Conservation (phyloP, 2,888 invertebrate species). For the Aproaerema taeniolella region DNA sequence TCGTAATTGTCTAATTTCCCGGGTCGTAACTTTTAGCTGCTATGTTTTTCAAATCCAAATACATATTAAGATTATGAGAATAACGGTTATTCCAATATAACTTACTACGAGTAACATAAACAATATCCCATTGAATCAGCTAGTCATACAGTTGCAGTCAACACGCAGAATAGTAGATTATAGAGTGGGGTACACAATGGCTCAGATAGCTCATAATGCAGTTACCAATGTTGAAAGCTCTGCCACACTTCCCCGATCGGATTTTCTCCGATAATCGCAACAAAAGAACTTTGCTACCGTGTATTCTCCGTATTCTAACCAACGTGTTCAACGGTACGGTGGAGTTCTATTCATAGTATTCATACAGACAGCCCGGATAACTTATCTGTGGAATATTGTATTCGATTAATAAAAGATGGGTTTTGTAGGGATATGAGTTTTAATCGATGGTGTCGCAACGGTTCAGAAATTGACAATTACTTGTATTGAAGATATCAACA, state of each 20-base stretch:
- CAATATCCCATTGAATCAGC: neutral
- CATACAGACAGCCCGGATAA: constrained; percentile 46
- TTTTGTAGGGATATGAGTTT: constrained; percentile 11
- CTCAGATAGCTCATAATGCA: constrained; percentile 73
- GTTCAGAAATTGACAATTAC: too few relatives aligned
- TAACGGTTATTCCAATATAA: too few relatives aligned
- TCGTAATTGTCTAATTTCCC: too few relatives aligned
- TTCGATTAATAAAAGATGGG: constrained; percentile 26
- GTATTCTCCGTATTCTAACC: constrained; percentile 14
- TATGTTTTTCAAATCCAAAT: too few relatives aligned
- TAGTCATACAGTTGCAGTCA: constrained; percentile 28
- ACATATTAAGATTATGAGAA: too few relatives aligned
- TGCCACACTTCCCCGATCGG: constrained; percentile 73
- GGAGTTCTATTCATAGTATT: constrained; percentile 57
- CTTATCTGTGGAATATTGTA: constrained; percentile 43
- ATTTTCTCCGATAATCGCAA: constrained; percentile 74
- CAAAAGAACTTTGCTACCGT: constrained; percentile 69
- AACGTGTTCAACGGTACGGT: constrained; percentile 8
- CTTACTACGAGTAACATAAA: too few relatives aligned
- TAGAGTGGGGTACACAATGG: constrained; percentile 53
- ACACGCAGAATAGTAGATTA: constrained; percentile 44
- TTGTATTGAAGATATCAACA: too few relatives aligned
- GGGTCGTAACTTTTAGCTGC: too few relatives aligned
- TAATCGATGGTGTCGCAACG: too few relatives aligned
- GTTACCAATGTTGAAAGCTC: constrained; percentile 69